These are phyloP conservation scores for Philaethria dido DNA, from an alignment of 2,888 invertebrate genomes.

Conservation along the genomic window DNA sequence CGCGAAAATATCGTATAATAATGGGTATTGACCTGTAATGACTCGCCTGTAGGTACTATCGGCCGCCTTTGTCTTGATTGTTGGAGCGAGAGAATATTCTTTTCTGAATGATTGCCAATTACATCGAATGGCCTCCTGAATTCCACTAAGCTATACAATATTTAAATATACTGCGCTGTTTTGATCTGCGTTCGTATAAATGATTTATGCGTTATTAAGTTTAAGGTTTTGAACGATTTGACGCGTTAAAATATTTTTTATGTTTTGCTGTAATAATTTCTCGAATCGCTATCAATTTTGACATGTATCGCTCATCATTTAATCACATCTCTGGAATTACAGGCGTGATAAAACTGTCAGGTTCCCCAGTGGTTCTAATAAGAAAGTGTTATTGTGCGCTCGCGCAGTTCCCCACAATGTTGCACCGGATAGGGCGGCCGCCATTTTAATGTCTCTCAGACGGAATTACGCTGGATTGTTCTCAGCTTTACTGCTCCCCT, in stretches of 20 bases:
- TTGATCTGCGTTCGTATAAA: slow-evolving; percentile 74
- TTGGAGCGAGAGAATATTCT: slow-evolving; percentile 77
- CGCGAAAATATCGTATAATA: slow-evolving; percentile 84
- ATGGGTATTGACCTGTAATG: slow-evolving; percentile 83
- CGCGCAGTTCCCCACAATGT: slow-evolving; percentile 69
- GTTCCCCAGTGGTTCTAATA: slow-evolving; percentile 58
- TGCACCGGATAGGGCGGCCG: slow-evolving; percentile 83
- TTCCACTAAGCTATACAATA: slow-evolving; percentile 74
- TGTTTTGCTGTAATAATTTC: slow-evolving; percentile 39
- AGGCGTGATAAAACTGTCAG: slow-evolving; percentile 49
- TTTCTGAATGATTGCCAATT: slow-evolving; percentile 83
- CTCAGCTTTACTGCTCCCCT: slow-evolving; percentile 80
- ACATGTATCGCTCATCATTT: slow-evolving; percentile 43
- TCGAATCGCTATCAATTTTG: slow-evolving; percentile 38
- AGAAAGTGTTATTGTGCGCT: slow-evolving; percentile 59
- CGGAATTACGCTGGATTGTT: slow-evolving; percentile 84
- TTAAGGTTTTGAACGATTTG: slow-evolving; percentile 55
- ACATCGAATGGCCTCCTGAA: slow-evolving; percentile 80
- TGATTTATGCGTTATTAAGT: slow-evolving; percentile 78
- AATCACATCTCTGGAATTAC: slow-evolving; percentile 44
- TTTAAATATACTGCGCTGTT: slow-evolving; percentile 66
- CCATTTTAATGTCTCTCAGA: slow-evolving; percentile 82
- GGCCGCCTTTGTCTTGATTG: slow-evolving; percentile 82
- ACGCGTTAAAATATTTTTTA: slow-evolving; percentile 46
- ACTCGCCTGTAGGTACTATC: slow-evolving; percentile 80